Evolutionary conservation across 2,888 invertebrate species (phyloP), one percentile per base, ranked within the genome.

Genomic region (Ectemnius continuus): DNA sequence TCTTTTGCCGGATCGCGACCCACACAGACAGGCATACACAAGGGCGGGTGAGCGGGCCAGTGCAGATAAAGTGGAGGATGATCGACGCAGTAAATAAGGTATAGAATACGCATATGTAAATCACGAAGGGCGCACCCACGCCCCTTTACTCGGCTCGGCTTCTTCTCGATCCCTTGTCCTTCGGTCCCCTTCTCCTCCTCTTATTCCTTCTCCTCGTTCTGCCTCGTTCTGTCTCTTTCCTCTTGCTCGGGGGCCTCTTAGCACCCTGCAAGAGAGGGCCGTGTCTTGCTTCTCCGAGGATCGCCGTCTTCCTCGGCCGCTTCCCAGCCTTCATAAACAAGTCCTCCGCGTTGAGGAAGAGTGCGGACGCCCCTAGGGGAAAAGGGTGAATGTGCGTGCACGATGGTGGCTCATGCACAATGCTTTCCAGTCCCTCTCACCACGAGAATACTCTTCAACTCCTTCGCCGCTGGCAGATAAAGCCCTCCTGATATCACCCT

Each of bases 81-180:
- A 90, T 90, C 88, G 90, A 88, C 87, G 89, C 85, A 79, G 88
- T 90, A 88, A 88, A 90, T 89, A 89, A 89, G 82, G 87, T 86
- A 88, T 87, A 84, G 87, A 87, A 86, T 88, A 88, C 87, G 87
- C 86, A 85, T 90, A 90, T 90, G 89, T 90, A 90, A 90, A 90
- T 90, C 88, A 89, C 86, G 86, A 86, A 88, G 87, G 89, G 87
- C 86, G 87, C 90, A 89, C 89, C 89, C 88, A 90, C 89, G 89
- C 89, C 88, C 86, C 85, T 86, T 84, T 81, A 76, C 80, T 82
- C 84, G 63, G 75, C 84, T 70, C 52, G 70, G 36, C 69, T 62
- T 73, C 71, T 74, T 57, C 70, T 69, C 36, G 36, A 36, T 36
- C 36, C 36, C 36, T 36, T 36, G 36, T 36, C 36, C 36, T 36